phyloP scores from a whole-genome alignment of 2,888 invertebrate species.

The Drosophila neutralis region DNA sequence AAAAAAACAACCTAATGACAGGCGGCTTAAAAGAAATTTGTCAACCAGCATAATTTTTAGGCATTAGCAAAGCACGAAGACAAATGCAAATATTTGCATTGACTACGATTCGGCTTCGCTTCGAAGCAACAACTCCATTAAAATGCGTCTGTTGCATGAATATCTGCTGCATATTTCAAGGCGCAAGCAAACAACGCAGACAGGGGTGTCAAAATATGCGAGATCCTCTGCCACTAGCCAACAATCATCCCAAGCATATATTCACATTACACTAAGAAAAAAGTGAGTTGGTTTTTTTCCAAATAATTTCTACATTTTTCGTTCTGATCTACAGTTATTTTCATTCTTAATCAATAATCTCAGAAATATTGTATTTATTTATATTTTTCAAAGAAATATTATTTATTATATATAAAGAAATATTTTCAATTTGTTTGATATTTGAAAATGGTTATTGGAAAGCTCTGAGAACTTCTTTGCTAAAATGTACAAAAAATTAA shows the following conservation, averaged over 20 bases:
- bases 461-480: not conserved
- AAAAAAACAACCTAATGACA: constrained; percentile 22
- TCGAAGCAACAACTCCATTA: constrained; percentile 68
- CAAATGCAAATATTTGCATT: constrained; percentile 73
- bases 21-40: constrained; percentile 58
- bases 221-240: constrained; percentile 16
- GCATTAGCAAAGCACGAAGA: constrained; percentile 65
- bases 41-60: constrained; percentile 82
- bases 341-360: not conserved
- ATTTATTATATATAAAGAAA: not conserved
- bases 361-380: not conserved
- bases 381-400: not conserved
- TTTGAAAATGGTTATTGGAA: not conserved
- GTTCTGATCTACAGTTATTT: not conserved
- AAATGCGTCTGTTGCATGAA: constrained; percentile 40
- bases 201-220: constrained; percentile 81
- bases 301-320: not conserved
- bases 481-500: not conserved
- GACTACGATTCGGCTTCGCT: constrained; percentile 44
- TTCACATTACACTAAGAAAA: not conserved
- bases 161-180: constrained; percentile 67
- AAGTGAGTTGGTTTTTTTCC: not conserved
- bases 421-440: not conserved
- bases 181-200: constrained; percentile 41
- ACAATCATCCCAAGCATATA: constrained; percentile 4